phyloP scores from a whole-genome alignment of 2,113 vertebrate genomes.

The Thryonomys swinderianus region DNA sequence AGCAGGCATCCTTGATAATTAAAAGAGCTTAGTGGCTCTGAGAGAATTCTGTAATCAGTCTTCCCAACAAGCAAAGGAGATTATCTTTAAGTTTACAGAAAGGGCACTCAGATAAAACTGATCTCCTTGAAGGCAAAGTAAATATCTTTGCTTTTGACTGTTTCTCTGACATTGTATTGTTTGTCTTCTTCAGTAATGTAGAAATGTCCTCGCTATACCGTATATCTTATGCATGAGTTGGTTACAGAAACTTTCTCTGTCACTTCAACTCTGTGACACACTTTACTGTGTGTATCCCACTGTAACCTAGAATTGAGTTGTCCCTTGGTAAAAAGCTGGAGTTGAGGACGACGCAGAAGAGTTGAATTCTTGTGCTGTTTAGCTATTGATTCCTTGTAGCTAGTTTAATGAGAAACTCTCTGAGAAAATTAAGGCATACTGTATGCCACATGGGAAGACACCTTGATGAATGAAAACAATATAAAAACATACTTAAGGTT shows the following conservation, averaged over 20 bases:
- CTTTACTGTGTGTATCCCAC: background rate
- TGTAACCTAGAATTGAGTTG: background rate
- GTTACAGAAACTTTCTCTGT: background rate
- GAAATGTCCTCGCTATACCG: background rate
- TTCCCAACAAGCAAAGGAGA: slow-evolving; percentile 46
- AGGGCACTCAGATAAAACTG: slow-evolving; percentile 28
- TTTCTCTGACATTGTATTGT: background rate
- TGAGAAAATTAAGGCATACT: background rate
- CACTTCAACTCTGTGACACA: background rate
- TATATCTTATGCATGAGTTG: background rate
- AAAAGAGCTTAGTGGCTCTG: slow-evolving; percentile 43
- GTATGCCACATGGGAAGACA: background rate
- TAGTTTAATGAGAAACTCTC: background rate
- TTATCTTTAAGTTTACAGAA: slow-evolving; percentile 52
- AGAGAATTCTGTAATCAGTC: slow-evolving; percentile 58
- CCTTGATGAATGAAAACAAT: background rate
- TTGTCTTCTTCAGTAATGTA: slow-evolving; percentile 36
- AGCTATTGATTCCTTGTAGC: background rate
- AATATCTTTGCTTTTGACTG: background rate
- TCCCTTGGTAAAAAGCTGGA: background rate
- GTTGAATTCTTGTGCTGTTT: background rate
- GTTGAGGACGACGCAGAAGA: background rate
- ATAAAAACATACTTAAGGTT: background rate
- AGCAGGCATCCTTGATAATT: slow-evolving; percentile 37
- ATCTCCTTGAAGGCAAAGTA: slow-evolving; percentile 25